Evolutionary conservation across 1,140 invertebrate species (phyloP).

Genomic region (Pygmarrhopalites habei): DNA sequence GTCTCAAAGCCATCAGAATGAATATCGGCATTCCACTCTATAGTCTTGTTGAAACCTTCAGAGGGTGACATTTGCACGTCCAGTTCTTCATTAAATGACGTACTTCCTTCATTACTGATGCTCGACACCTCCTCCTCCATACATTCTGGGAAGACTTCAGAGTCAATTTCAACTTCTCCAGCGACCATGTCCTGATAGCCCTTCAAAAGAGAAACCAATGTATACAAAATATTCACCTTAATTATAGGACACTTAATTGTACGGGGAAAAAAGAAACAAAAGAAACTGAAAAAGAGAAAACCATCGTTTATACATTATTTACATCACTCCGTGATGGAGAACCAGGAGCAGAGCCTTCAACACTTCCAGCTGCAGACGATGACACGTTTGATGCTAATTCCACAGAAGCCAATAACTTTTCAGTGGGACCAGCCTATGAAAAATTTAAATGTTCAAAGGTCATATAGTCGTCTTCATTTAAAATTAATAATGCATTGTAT

Average conservation of each 20-base stretch:
- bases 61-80: not conserved
- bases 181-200: conserved; percentile 3
- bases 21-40: conserved; percentile 4
- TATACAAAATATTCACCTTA: not conserved
- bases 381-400: not conserved
- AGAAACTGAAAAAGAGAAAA: not conserved
- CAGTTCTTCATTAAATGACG: not conserved
- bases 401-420: no score
- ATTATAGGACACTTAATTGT: no score
- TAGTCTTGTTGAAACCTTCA: not conserved
- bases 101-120: not conserved
- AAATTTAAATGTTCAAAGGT: no score
- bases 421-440: no score
- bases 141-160: not conserved
- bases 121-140: not conserved
- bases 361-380: not conserved
- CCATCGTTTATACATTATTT: no score
- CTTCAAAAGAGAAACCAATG: not conserved
- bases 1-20: conserved; percentile 4
- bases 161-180: conserved; percentile 10
- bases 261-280: no score
- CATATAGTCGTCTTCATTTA: no score
- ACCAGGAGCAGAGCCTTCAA: not conserved
- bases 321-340: not conserved
- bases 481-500: no score